Base-by-base conservation (phyloP, 2,113 vertebrate genomes). In the Garra rufa region DNA sequence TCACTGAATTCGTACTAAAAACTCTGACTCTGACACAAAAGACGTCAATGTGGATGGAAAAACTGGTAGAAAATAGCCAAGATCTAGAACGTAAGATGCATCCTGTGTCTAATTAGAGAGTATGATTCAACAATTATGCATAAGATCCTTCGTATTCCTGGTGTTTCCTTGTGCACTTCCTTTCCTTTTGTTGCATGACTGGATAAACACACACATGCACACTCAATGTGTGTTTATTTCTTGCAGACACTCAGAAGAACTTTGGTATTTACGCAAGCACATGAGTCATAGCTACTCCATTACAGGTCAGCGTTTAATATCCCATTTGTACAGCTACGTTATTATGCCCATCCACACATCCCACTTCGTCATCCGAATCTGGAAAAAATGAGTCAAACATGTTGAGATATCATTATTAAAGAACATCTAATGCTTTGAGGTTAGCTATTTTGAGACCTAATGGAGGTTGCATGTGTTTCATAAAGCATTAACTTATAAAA, bases 221-320 rank as follows among this genome's bases (percentile, higher is more conserved):
- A 69, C 63, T 19, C 63, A 67, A 0, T 26, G 34, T 13, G 38
- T 73, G 63, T 83, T 74, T 19, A 76, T 83, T 76, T 34, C 14
- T 48, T 24, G 70, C 55, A 75, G 24, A 57, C 28, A 59, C 41
- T 75, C 38, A 21, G 13, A n/a, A 13, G 26, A 28, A 63, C 50
- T 11, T 24, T 13, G 19, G 28, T 38, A 63, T 30, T 65, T 61
- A n/a, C 38, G 9, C 41, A 83, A 73, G 14, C 41, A 13, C 1
- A 30, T 83, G 70, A 75, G 52, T 83, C 82, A 75, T 9, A 30
- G 24, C 9, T 38, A 9, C n/a, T 10, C 19, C 17, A 10, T 48
- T 48, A 80, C 13, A 3, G 24, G 14, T 26, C 9, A 28, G 17
- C 43, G 80, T 55, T 24, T 26, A 52, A n/a, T 26, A 55, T 52